A percentile compares a stretch with the other conserved stretches of the same genome.
Conservation (phyloP, 2,113 vertebrate genomes). For the Syrrhaptes paradoxus region DNA sequence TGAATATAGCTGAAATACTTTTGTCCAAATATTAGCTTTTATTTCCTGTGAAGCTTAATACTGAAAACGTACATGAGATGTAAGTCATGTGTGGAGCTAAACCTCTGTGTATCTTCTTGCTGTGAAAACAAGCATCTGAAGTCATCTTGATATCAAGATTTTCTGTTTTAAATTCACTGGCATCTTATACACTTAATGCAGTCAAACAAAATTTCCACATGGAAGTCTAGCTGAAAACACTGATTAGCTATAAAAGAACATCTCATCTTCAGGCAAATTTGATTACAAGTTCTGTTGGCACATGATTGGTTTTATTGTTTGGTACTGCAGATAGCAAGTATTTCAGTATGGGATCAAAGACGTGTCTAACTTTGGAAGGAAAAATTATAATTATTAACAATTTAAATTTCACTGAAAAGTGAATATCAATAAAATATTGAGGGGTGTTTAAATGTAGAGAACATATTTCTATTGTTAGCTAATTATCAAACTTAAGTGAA, state of each 20-base stretch:
- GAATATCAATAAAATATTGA: not conserved
- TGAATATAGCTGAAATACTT: not conserved
- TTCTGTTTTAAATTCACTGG: not conserved
- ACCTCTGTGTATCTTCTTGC: not conserved
- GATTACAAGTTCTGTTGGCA: not conserved
- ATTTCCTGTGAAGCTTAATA: not conserved
- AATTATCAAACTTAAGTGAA: not conserved
- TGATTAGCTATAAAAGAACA: not conserved
- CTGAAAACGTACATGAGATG: not conserved
- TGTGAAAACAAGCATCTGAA: not conserved
- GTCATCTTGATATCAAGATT: not conserved
- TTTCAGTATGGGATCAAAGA: not conserved
- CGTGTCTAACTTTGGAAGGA: not conserved
- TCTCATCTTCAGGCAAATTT: not conserved
- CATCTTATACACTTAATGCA: not conserved
- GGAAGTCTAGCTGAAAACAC: not conserved
- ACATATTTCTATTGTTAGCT: not conserved
- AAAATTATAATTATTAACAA: not conserved
- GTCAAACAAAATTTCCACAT: not conserved
- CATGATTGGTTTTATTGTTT: not conserved
- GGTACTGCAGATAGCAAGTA: not conserved
- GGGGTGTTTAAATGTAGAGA: not conserved
- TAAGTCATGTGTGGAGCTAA: not conserved
- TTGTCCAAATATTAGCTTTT: not conserved
- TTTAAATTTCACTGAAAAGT: not conserved